Evolutionary conservation across 2,113 vertebrate genomes (phyloP).

Genomic region (Chaenocephalus aceratus): DNA sequence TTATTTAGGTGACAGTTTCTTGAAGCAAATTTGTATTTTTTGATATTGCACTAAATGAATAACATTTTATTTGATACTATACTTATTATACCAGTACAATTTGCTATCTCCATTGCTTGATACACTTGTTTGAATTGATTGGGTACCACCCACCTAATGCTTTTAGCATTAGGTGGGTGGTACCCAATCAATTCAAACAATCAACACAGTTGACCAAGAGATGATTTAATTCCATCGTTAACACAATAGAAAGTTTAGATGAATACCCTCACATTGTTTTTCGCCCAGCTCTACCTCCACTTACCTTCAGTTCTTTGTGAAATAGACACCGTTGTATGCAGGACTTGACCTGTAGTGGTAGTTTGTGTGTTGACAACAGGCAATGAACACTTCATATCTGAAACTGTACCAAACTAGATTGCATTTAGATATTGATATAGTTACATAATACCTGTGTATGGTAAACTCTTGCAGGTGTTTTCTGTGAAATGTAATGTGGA

Average conservation of each 20-base stretch:
- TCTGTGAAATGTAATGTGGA: constrained; percentile 41
- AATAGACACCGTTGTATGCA: constrained; percentile 34
- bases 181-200: no score
- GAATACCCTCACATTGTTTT: background rate
- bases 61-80: background rate
- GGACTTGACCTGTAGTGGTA: constrained; percentile 48
- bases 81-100: background rate
- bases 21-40: no score
- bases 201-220: background rate
- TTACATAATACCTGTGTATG: constrained; percentile 51
- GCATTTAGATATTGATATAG: constrained; percentile 48
- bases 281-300: constrained; percentile 35
- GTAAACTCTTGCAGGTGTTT: constrained; percentile 49
- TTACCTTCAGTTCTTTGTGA: constrained; percentile 34
- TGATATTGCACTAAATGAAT: no score
- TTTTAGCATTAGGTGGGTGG: no score
- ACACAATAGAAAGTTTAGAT: background rate
- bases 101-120: background rate
- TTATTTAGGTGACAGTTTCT: no score
- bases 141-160: background rate
- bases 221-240: background rate
- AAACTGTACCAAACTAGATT: constrained; percentile 66
- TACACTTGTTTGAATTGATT: background rate
- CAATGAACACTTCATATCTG: constrained; percentile 40
- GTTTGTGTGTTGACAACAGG: constrained; percentile 56